These are phyloP conservation scores for Eudiplozoon nipponicum DNA, from an alignment of 2,888 invertebrate species.

Conservation along the genomic window DNA sequence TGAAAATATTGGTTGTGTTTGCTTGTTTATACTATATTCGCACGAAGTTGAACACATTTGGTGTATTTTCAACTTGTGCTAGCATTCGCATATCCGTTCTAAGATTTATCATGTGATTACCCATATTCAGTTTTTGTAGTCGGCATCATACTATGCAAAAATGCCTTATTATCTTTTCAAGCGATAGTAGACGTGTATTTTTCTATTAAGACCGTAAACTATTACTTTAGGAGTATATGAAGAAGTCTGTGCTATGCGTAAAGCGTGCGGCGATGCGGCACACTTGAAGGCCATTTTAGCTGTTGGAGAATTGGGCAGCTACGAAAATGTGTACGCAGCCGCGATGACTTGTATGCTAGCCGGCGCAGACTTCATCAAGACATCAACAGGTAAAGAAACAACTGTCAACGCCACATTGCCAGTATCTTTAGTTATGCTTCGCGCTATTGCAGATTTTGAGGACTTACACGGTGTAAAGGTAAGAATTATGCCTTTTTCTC, in stretches of 20 bases:
- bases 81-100: too few relatives aligned
- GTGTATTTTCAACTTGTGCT: too few relatives aligned
- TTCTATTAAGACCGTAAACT: too few relatives aligned
- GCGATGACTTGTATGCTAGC: slow-evolving; percentile 40
- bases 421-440: slow-evolving; percentile 62
- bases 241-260: slow-evolving; percentile 48
- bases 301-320: slow-evolving; percentile 54
- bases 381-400: slow-evolving; percentile 57
- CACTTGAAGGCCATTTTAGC: slow-evolving; percentile 71
- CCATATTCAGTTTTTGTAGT: too few relatives aligned
- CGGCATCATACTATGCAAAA: too few relatives aligned
- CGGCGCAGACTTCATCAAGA: slow-evolving; percentile 92
- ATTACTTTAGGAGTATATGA: slow-evolving; percentile 41
- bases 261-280: slow-evolving; percentile 38
- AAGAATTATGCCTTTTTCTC: too few relatives aligned
- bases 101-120: too few relatives aligned
- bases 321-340: slow-evolving; percentile 49
- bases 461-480: slow-evolving; percentile 35
- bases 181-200: too few relatives aligned
- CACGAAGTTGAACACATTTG: too few relatives aligned
- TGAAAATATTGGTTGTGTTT: too few relatives aligned
- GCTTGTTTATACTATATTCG: too few relatives aligned
- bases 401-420: slow-evolving; percentile 55
- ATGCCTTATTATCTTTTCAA: too few relatives aligned
- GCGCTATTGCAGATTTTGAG: slow-evolving; percentile 49